phyloP scores from a whole-genome alignment of 2,113 vertebrate species.

The Illadopsis cleaveri region DNA sequence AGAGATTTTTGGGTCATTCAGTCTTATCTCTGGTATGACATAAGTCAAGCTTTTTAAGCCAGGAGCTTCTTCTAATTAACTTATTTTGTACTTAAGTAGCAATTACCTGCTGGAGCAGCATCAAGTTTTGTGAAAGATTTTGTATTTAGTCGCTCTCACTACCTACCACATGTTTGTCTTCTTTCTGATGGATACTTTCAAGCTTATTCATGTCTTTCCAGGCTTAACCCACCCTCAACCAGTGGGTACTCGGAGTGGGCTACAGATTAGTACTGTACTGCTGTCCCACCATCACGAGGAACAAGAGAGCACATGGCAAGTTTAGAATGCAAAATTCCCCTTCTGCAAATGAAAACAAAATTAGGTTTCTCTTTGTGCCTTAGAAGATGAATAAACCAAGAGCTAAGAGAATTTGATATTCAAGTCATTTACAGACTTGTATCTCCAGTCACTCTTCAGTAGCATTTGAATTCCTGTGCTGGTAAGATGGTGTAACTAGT shows the following conservation, averaged over 20 bases:
- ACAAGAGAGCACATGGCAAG: rapidly evolving
- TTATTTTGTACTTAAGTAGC: neutral
- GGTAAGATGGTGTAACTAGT: neutral
- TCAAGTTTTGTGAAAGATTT: neutral
- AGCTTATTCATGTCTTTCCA: neutral
- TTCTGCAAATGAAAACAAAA: neutral
- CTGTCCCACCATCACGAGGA: neutral
- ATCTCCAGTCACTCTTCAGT: neutral
- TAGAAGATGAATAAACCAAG: neutral
- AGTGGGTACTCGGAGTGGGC: neutral
- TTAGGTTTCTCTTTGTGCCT: neutral
- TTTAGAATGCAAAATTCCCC: neutral
- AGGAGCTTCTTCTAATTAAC: neutral
- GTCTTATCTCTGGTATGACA: neutral
- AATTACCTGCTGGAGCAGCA: neutral
- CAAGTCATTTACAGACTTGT: neutral
- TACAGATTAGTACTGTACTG: neutral
- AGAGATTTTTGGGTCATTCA: neutral
- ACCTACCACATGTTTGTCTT: neutral
- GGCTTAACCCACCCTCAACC: neutral
- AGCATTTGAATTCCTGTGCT: neutral
- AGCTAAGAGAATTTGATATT: neutral
- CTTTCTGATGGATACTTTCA: neutral
- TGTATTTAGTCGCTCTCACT: neutral
- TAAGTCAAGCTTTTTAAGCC: neutral